Evolutionary conservation across 2,797 vertebrate genomes (phyloP), one percentile per base, ranked within the genome.

Genomic region (Cyprinodon diabolis): DNA sequence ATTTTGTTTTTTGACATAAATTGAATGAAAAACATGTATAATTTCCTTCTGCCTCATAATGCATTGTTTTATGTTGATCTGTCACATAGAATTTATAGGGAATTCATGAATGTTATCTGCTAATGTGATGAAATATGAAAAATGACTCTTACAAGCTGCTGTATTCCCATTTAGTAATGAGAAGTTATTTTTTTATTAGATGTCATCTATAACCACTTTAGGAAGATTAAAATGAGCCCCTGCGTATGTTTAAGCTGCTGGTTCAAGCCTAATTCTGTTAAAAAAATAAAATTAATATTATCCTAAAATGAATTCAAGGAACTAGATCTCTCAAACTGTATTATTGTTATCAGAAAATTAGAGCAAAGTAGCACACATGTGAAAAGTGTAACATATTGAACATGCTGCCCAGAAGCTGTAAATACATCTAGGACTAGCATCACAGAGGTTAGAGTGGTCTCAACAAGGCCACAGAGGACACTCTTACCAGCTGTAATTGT

Each of bases 401-500:
- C 58, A 66, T 47, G 40, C 35, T 25, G 15, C 45, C 9, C 43
- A 30, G 69, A 73, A 79, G 71, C 69, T 49, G 57, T 60, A 52
- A 80, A 80, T 76, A 73, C 68, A 81, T 87, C 66, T 67, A 63
- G 60, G 77, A 71, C 69, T 52, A 2, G 62, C 66, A 84, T 85
- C 75, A 37, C 35, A 1, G 77, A 81, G 90, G 88, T 90, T 74
- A 84, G 40, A 71, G 81, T 71, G 72, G 83, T 86, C 81, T 17
- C 72, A 74, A 89, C 74, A 75, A 89, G 84, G 84, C 90, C 86
- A 77, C 66, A 7, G 88, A 79, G 87, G 85, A 78, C 84, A 23
- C 62, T 70, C 77, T 72, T n/a, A 76, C 79, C 71, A 66, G 47
- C 84, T 55, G 60, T 90, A 92, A 92, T 86, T 51, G 86, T 77